Evolutionary conservation across 2,113 vertebrate species (phyloP).

Genomic region (Corvus hawaiiensis): DNA sequence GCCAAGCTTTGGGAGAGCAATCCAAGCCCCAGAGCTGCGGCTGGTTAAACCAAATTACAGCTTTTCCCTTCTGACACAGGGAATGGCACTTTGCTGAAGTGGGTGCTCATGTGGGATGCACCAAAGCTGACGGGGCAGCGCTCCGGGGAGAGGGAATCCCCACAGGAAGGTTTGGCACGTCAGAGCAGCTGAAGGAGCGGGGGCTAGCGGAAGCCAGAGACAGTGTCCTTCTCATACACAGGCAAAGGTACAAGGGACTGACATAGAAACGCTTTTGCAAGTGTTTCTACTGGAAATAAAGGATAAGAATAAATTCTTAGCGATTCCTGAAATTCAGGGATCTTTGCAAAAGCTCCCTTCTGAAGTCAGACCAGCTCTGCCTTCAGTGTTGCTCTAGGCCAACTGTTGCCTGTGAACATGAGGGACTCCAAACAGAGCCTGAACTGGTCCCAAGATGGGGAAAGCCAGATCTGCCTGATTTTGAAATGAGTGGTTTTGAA

Average conservation of each 20-base stretch:
- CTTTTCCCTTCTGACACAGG: not conserved
- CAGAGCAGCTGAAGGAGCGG: not conserved
- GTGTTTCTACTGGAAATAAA: not conserved
- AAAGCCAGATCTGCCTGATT: not conserved
- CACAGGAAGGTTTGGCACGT: not conserved
- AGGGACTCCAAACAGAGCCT: not conserved
- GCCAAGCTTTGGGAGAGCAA: not conserved
- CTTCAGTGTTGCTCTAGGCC: not conserved
- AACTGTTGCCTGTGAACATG: not conserved
- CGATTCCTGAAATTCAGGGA: not conserved
- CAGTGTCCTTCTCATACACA: rapidly evolving
- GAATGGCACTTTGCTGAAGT: not conserved
- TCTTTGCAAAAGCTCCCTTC: not conserved
- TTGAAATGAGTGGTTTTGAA: not conserved
- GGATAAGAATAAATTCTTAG: not conserved
- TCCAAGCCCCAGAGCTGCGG: not conserved
- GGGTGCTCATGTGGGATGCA: not conserved
- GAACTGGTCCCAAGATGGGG: not conserved
- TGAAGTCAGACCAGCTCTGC: not conserved
- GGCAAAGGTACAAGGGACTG: not conserved
- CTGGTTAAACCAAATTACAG: not conserved
- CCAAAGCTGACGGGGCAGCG: not conserved
- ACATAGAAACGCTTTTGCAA: not conserved
- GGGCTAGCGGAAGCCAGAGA: not conserved
- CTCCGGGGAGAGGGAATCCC: not conserved